These are phyloP conservation scores for Indicator indicator DNA, from an alignment of 2,113 vertebrate species.

Conservation along the genomic window DNA sequence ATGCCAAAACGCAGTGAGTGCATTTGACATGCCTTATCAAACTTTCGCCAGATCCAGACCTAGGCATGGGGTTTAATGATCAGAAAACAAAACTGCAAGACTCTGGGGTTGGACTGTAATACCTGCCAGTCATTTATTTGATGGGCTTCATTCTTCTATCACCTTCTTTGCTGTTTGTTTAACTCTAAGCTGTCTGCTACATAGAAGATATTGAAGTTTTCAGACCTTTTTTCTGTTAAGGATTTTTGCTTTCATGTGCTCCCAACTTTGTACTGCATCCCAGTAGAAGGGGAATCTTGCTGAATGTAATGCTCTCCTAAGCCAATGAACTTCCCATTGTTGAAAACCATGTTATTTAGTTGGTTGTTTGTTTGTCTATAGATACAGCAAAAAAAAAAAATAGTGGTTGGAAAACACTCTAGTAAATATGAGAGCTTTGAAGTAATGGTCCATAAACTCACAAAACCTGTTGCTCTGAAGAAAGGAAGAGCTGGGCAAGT, in stretches of 20 bases:
- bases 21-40: fast-evolving
- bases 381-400: not conserved
- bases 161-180: not conserved
- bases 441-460: not conserved
- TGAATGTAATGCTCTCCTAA: fast-evolving
- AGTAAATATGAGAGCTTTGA: not conserved
- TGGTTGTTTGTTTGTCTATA: not conserved
- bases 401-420: not conserved
- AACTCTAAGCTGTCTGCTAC: not conserved
- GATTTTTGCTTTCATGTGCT: not conserved
- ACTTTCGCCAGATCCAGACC: not conserved
- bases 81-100: not conserved
- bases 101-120: not conserved
- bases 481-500: not conserved
- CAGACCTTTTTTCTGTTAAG: not conserved
- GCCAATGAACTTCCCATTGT: not conserved
- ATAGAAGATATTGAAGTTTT: not conserved
- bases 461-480: not conserved
- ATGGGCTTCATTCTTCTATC: not conserved
- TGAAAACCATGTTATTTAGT: not conserved
- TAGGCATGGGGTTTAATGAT: not conserved
- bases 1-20: not conserved
- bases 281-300: not conserved
- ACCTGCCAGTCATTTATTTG: not conserved
- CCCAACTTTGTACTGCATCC: not conserved